These are phyloP conservation scores for Artibeus lituratus DNA, from an alignment of 2,797 vertebrate species.

Conservation along the genomic window DNA sequence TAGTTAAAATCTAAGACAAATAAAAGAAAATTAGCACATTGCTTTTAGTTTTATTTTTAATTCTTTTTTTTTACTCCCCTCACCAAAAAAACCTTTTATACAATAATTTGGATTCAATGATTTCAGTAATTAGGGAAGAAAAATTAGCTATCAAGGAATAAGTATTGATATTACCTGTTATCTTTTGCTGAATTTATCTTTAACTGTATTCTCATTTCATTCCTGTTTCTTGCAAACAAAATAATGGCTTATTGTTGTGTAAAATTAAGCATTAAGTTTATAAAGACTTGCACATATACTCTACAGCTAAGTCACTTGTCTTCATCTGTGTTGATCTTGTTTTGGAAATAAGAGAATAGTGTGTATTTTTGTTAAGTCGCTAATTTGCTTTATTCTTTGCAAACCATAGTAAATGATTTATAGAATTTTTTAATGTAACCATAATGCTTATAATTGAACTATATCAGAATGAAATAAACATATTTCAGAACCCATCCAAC, in stretches of 20 bases:
- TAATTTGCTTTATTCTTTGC: constrained; percentile 37
- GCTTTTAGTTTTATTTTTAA: constrained; percentile 46
- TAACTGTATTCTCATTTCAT: not conserved
- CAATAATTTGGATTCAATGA: not conserved
- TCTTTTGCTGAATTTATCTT: not conserved
- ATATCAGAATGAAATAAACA: not conserved
- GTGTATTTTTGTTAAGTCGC: constrained; percentile 25
- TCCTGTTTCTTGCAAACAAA: constrained; percentile 19
- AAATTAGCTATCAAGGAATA: constrained; percentile 28
- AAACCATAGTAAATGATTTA: constrained; percentile 12
- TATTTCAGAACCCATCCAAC: not conserved
- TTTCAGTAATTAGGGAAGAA: constrained; percentile 42
- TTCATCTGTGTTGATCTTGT: constrained; percentile 29
- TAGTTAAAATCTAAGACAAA: constrained; percentile 6
- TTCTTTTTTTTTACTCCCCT: not conserved
- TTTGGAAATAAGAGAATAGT: constrained; percentile 31
- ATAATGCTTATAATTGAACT: not conserved
- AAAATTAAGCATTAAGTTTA: not conserved
- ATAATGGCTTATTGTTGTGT: not conserved
- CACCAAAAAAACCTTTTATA: not conserved
- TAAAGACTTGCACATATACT: not conserved
- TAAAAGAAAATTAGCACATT: constrained; percentile 25
- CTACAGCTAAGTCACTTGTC: constrained; percentile 4
- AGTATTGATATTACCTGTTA: constrained; percentile 24
- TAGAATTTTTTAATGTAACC: not conserved